A percentile compares a stretch with the other conserved stretches of the same genome.
These are phyloP conservation scores for Limenitis camilla DNA, from an alignment of 2,888 invertebrate genomes.

Conservation along the genomic window DNA sequence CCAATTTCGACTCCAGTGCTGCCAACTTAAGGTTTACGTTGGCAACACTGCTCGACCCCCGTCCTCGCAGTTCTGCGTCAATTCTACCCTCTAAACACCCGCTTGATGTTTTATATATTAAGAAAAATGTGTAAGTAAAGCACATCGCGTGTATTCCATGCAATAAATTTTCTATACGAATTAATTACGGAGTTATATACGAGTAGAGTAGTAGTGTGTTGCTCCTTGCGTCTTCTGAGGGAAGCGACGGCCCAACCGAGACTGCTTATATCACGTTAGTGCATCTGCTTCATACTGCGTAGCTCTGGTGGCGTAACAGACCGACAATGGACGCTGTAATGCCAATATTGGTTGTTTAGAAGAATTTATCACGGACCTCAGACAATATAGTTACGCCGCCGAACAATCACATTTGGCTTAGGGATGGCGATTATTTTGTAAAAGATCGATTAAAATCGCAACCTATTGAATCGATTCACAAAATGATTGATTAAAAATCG, in stretches of 20 bases:
- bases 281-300: no score
- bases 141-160: slow-evolving; percentile 28
- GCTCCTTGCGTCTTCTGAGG: slow-evolving; percentile 4
- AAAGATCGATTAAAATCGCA: no score
- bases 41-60: neutral
- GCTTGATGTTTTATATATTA: slow-evolving; percentile 7
- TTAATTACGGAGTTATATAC: slow-evolving; percentile 21
- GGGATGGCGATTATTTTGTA: no score
- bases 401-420: no score
- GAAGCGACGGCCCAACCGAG: neutral
- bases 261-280: neutral
- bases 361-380: no score
- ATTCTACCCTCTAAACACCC: neutral
- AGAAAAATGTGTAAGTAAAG: slow-evolving; percentile 22
- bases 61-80: neutral
- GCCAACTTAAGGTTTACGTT: neutral
- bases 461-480: no score
- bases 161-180: slow-evolving; percentile 49
- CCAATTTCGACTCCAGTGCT: slow-evolving; percentile 16
- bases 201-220: slow-evolving; percentile 22
- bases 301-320: no score
- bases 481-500: no score
- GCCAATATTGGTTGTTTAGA: no score
- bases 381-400: no score
- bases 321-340: no score